These are phyloP conservation scores for Odontamblyopus lacepedii DNA, from an alignment of 2,797 vertebrate genomes.

Conservation along the genomic window DNA sequence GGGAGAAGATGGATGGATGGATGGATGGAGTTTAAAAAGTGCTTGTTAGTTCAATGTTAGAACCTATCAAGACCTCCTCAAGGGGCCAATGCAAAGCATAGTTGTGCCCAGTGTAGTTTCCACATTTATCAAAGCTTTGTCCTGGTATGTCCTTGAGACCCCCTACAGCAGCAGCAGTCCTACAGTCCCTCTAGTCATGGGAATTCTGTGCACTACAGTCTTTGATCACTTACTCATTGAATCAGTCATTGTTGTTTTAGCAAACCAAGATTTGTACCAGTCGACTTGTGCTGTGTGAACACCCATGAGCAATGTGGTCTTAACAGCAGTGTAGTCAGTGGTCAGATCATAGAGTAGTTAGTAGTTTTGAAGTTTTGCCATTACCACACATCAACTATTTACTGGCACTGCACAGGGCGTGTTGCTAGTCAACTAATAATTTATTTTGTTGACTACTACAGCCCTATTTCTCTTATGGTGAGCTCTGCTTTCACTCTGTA, in stretches of 20 bases:
- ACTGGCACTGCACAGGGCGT: too few species aligned
- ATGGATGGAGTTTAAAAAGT: constrained; percentile 1
- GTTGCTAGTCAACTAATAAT: background rate
- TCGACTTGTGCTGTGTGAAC: background rate
- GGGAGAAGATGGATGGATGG: too few species aligned
- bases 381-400: background rate
- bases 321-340: background rate
- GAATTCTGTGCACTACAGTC: too few species aligned
- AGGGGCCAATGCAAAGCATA: constrained; percentile 46
- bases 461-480: background rate
- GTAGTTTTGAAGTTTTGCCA: background rate
- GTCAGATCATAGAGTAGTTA: background rate
- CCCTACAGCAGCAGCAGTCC: too few species aligned
- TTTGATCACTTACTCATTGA: too few species aligned
- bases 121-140: too few species aligned
- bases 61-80: constrained; percentile 30
- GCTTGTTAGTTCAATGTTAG: too few species aligned
- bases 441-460: background rate
- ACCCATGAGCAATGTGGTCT: too few species aligned
- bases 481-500: background rate
- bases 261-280: too few species aligned
- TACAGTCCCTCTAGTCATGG: too few species aligned
- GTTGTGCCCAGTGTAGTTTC: constrained; percentile 7
- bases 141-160: too few species aligned
- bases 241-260: too few species aligned